phyloP scores from a whole-genome alignment of 2,888 invertebrate genomes.

The Nemapogon koenigi region DNA sequence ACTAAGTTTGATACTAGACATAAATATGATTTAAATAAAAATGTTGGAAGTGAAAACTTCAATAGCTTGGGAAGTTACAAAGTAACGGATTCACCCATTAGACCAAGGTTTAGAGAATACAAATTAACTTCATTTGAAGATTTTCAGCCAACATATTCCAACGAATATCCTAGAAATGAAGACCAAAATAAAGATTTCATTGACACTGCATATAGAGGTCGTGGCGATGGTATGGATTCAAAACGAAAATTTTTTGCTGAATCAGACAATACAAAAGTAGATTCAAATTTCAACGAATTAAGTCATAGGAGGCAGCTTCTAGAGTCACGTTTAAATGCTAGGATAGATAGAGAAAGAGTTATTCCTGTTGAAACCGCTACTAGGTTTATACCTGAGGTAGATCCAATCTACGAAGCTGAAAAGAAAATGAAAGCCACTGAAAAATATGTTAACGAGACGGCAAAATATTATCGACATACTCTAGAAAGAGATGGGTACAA shows the following conservation, averaged over 20 bases:
- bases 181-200: constrained; percentile 32
- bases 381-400: constrained; percentile 50
- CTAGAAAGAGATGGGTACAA: constrained; percentile 62
- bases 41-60: constrained; percentile 50
- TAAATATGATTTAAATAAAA: constrained; percentile 50
- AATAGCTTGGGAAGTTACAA: constrained; percentile 46
- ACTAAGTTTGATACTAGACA: constrained; percentile 39
- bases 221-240: constrained; percentile 72
- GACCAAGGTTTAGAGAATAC: constrained; percentile 67
- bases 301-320: constrained; percentile 77
- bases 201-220: constrained; percentile 54
- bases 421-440: constrained; percentile 58
- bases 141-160: constrained; percentile 55
- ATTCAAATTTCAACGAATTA: constrained; percentile 64
- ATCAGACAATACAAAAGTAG: constrained; percentile 36
- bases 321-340: constrained; percentile 76
- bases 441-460: constrained; percentile 63
- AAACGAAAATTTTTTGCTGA: constrained; percentile 58
- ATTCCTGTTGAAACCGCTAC: constrained; percentile 44
- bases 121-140: constrained; percentile 59
- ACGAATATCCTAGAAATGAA: constrained; percentile 37
- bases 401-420: constrained; percentile 51
- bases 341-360: constrained; percentile 48
- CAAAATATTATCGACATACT: constrained; percentile 62
- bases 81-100: constrained; percentile 66